Base-by-base conservation (phyloP, 2,888 invertebrate species). In the Baronia brevicornis region DNA sequence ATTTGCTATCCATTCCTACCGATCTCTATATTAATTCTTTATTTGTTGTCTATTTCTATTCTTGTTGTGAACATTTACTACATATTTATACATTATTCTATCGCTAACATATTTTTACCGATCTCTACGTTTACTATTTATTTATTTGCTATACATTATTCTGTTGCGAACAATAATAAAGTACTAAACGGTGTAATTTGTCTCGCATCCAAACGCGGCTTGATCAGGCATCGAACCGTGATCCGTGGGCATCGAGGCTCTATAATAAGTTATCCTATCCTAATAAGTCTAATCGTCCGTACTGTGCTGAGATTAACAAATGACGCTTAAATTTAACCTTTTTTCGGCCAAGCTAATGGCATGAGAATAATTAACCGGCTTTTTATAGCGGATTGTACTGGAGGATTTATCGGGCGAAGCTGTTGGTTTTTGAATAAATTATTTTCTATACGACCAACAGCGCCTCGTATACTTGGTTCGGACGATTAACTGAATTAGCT, bases 331-430 rank as follows among this genome's bases (percentile, higher is more conserved):
- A 77, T 61, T 71, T 56, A 71, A 73, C 82, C 82, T 84, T 84
- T 84, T 84, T 84, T 80, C 75, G 80, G 82, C 60, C 44, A 52
- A 65, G 49, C 73, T 84, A 82, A 84, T 84, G 82, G 67, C 32
- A 50, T 77, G 56, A 46, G 62, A 59, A 57, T 77, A 78, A 82
- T 80, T 71, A 74, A 66, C 57, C 58, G 49, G 58, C 75, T 79
- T 72, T 80, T 78, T 78, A 72, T 60, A 43, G 50, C 43, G 31
- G 31, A 40, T 39, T 43, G 38, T 38, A 38, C 35, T 20, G 40
- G 34, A 44, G 45, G 46, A 55, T 79, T 79, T 79, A 63, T 60
- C 51, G 67, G 68, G 57, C 51, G 45, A 60, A 56, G 51, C 55
- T 33, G 51, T 50, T 51, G 48, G 57, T 51, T 64, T 60, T 61